These are phyloP conservation scores for Anthophora plumipes DNA, from an alignment of 2,888 invertebrate genomes.

Conservation along the genomic window DNA sequence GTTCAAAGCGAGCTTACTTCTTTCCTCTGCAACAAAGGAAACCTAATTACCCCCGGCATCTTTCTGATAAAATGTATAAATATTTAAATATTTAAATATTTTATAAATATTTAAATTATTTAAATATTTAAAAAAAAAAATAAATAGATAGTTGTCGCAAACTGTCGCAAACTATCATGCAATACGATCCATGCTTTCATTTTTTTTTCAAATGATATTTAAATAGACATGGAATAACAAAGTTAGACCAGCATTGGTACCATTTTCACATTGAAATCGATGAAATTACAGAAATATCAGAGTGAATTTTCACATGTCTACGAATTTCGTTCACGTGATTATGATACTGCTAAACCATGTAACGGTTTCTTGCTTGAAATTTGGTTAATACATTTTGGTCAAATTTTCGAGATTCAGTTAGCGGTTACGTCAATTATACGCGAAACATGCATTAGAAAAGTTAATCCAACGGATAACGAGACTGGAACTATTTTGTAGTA, in stretches of 20 bases:
- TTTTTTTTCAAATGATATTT: neutral
- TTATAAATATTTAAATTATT: too few relatives aligned
- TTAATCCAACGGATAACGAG: constrained; percentile 28
- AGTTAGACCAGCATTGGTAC: neutral
- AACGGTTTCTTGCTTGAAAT: constrained; percentile 36
- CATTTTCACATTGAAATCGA: neutral
- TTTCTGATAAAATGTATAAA: neutral
- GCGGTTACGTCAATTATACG: neutral
- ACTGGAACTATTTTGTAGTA: neutral
- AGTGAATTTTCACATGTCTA: neutral
- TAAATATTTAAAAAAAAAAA: too few relatives aligned
- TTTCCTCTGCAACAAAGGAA: neutral
- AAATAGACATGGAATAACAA: neutral
- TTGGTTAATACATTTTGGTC: constrained; percentile 37
- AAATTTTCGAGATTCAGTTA: constrained; percentile 42
- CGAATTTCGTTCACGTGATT: neutral
- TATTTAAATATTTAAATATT: too few relatives aligned
- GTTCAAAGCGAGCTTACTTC: neutral
- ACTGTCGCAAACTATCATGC: neutral
- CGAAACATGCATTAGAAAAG: constrained; percentile 27
- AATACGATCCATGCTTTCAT: neutral
- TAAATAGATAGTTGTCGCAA: too few relatives aligned
- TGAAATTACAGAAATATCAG: neutral
- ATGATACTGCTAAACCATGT: neutral
- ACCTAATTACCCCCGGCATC: constrained; percentile 12